Evolutionary conservation across 2,797 vertebrate genomes (phyloP), one percentile per base, ranked within the genome.

Genomic region (Bovichtus variegatus): DNA sequence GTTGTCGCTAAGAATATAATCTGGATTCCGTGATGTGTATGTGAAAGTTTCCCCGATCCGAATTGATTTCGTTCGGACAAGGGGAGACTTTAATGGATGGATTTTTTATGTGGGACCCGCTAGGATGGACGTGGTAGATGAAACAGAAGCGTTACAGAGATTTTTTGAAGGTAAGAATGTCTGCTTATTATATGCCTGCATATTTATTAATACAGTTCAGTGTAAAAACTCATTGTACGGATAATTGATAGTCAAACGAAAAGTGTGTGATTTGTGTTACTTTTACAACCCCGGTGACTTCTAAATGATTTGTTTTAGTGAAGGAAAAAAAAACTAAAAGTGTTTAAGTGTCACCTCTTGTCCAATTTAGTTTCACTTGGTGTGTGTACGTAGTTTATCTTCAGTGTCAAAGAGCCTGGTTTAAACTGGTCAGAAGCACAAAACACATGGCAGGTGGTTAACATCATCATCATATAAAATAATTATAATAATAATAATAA

Each of bases 81-180:
- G 89, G 91, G 90, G 93, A 85, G 74, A 90, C 86, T 89, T 96
- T 91, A 51, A 96, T 96, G 96, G 96, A 95, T 94, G 96, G 95
- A 95, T 93, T 92, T 95, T 93, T 92, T 91, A 91, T 90, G 92
- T 82, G 92, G 94, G 89, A 96, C 95, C 90, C 91, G 93, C 94
- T 95, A 96, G 93, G 91, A 99, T 99, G 98, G 98, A 99, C 94
- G 98, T 99, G 95, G 98, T 99, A 94, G 97, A 98, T 96, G 98
- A 99, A 96, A 98, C 97, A 61, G 98, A 99, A 93, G 97, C 98
- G 91, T 94, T 99, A 95, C 98, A 98, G 95, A 97, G 97, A 88
- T 99, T 99, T 90, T 99, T 99, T 73, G 98, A 99, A 97, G 98
- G 98, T 99, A 96, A 94, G 94, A 71, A 25, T 10, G 23, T 16